Percentiles rank a stretch among this genome's conserved stretches.
phyloP scores from a whole-genome alignment of 1,140 invertebrate genomes.

The Zaprionus vittiger region DNA sequence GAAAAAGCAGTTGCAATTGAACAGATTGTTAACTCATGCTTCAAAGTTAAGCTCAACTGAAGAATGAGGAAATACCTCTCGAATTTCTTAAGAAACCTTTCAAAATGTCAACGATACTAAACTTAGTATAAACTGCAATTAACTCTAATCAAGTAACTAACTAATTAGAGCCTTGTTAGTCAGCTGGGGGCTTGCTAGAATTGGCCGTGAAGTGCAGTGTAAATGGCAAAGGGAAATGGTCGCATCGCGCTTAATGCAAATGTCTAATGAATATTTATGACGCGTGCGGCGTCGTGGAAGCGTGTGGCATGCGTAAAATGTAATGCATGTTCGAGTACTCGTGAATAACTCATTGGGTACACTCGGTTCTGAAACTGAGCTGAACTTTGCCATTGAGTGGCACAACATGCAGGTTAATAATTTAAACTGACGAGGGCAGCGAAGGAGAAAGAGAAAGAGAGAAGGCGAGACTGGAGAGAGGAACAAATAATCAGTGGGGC shows the following conservation, averaged over 20 bases:
- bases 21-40: no score
- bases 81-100: no score
- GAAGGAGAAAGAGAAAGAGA: neutral
- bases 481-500: neutral
- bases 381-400: conserved; percentile 56
- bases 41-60: no score
- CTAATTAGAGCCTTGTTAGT: neutral
- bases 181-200: neutral
- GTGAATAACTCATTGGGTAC: conserved; percentile 44
- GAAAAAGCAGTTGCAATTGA: no score
- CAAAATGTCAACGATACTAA: neutral
- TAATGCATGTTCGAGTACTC: conserved; percentile 49
- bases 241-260: conserved; percentile 54
- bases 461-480: no score
- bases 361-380: conserved; percentile 15
- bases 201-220: conserved; percentile 35
- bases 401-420: conserved; percentile 58
- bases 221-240: no score
- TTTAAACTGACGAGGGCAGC: conserved; percentile 35
- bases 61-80: no score
- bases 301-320: conserved; percentile 49
- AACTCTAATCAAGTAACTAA: neutral
- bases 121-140: neutral
- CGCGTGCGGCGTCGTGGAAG: conserved; percentile 29
- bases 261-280: conserved; percentile 72